Base-by-base conservation (phyloP, 2,797 vertebrate genomes). In the Chelmon rostratus region DNA sequence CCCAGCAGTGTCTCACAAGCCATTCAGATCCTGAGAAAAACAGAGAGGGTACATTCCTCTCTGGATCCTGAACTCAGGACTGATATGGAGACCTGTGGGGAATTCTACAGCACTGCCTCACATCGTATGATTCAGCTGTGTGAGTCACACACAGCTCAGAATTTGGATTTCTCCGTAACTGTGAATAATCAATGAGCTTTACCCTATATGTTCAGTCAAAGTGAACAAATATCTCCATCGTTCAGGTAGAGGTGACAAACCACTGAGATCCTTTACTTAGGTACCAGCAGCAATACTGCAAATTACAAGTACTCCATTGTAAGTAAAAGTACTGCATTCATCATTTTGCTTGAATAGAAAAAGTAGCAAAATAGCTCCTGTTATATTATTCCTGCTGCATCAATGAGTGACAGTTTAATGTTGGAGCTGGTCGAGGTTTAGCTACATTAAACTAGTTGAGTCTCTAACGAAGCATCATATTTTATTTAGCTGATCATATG, bases 11-110 rank as follows among this genome's bases (percentile, higher is more conserved):
- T 93, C 74, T 90, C 90, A 91, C 15, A 44, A 63, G 62, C 53
- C 76, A 79, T 68, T 84, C 75, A 81, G 73, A 85, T 86, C 76
- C 84, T 90, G 87, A 86, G 88, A 92, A 89, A 47, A 80, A 82
- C 69, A 82, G 49, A 73, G 11, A 67, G 68, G 83, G 25, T 35
- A 64, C 68, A 88, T 91, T 92, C 86, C 86, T 82, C 40, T 25
- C 19, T 6, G 6, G 28, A 56, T 73, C 85, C 78, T 81, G 73
- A 86, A 56, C 62, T 76, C 64, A 23, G 6, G 28, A 31, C 63
- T 62, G 70, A 82, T 71, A 78, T 9, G 15, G 67, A 70, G 75
- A 68, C 54, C 52, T 73, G 33, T 25, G 15, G 61, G 85, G 80
- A 81, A 72, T 73, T 85, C 78, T 79, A 23, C 28, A 59, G n/a